A percentile compares a stretch with the other conserved stretches of the same genome.
These are phyloP conservation scores for Agrochola lota DNA, from an alignment of 2,888 invertebrate species.

Conservation along the genomic window DNA sequence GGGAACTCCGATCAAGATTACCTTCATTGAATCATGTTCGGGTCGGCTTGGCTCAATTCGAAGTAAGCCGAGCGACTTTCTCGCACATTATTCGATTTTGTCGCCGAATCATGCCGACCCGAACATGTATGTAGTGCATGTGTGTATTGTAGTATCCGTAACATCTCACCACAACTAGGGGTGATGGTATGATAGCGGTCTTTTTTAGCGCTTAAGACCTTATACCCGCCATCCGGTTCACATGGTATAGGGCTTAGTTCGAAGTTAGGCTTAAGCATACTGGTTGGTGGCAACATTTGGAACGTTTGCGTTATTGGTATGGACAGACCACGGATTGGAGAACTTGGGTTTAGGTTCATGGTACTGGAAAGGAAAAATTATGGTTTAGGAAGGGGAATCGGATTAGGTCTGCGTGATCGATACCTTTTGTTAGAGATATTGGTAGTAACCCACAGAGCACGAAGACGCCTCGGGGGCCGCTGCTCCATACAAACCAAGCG, in stretches of 20 bases:
- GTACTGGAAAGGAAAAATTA: slow-evolving; percentile 49
- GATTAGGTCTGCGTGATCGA: not conserved
- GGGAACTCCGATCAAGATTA: not conserved
- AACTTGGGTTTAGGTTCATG: slow-evolving; percentile 51
- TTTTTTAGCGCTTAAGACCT: slow-evolving; percentile 74
- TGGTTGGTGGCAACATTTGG: slow-evolving; percentile 75
- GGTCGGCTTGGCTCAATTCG: not conserved
- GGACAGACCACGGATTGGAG: slow-evolving; percentile 60
- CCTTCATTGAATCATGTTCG: not conserved
- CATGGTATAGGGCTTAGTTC: slow-evolving; percentile 67
- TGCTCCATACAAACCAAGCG: not conserved
- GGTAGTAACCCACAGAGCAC: not conserved
- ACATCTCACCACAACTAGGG: slow-evolving; percentile 79
- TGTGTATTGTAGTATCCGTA: not conserved
- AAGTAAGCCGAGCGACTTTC: not conserved
- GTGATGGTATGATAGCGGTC: slow-evolving; percentile 78
- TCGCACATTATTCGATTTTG: not conserved
- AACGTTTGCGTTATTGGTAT: slow-evolving; percentile 82
- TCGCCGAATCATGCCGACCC: not conserved
- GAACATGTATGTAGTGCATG: not conserved
- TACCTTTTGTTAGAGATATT: not conserved
- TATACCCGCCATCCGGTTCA: slow-evolving; percentile 60
- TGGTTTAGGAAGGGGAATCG: not conserved
- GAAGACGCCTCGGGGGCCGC: not conserved
- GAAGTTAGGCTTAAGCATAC: slow-evolving; percentile 46